Percentiles rank a stretch among this genome's conserved stretches.
Evolutionary conservation across 2,888 invertebrate species (phyloP).

Genomic region (Athripsodes cinereus): DNA sequence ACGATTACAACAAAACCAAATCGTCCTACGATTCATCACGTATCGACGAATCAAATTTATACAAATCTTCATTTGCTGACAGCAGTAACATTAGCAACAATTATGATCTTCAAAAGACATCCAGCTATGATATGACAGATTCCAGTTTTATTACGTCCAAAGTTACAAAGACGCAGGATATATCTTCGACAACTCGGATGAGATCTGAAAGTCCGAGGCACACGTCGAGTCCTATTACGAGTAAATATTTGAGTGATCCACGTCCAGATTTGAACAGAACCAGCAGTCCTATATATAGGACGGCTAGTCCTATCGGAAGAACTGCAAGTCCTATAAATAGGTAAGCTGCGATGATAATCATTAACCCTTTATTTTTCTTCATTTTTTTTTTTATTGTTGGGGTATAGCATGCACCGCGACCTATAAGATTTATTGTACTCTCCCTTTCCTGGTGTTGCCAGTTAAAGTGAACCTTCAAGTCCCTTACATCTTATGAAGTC

Average conservation of each 20-base stretch:
- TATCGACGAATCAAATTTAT: constrained; percentile 35
- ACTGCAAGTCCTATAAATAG: constrained; percentile 49
- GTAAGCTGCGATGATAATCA: no score
- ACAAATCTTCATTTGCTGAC: constrained; percentile 30
- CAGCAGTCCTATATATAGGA: constrained; percentile 47
- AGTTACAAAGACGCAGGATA: constrained; percentile 41
- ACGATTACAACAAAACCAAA: constrained; percentile 20
- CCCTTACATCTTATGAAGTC: no score
- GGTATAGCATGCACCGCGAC: no score
- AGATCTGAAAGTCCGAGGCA: constrained; percentile 46
- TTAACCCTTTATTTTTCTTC: no score
- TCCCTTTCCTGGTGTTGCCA: no score
- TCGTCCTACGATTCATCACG: constrained; percentile 14
- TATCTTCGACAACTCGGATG: constrained; percentile 35
- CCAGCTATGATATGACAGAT: constrained; percentile 43
- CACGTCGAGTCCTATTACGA: constrained; percentile 48
- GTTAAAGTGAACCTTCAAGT: constrained; percentile 46
- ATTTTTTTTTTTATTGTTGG: no score
- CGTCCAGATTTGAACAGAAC: constrained; percentile 45
- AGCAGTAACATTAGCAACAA: no score
- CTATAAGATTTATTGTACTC: no score
- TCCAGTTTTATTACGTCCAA: constrained; percentile 39
- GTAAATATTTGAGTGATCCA: constrained; percentile 49
- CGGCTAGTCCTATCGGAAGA: constrained; percentile 50
- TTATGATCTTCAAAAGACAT: constrained; percentile 36